Percentiles rank a stretch among this genome's conserved stretches.
These are phyloP conservation scores for Caenorhabditis afra DNA, from an alignment of 2,888 invertebrate genomes.

Conservation along the genomic window DNA sequence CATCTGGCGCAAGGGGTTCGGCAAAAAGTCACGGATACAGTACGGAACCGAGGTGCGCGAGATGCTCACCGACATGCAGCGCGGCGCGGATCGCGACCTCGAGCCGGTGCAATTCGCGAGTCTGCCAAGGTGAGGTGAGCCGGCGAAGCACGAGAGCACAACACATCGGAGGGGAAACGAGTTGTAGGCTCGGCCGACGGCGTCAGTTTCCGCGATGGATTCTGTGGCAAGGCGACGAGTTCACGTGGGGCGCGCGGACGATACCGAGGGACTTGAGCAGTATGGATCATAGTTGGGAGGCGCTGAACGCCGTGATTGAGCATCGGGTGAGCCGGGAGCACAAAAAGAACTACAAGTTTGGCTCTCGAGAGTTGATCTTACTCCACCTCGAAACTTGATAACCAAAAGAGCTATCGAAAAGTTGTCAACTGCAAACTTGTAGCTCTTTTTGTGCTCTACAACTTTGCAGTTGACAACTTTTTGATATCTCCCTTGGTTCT, in stretches of 20 bases:
- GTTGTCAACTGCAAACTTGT: not conserved
- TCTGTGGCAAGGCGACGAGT: constrained; percentile 63
- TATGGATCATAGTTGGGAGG: constrained; percentile 32
- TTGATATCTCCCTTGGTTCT: too few relatives aligned
- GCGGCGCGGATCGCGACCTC: constrained; percentile 48
- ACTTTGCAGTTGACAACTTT: not conserved
- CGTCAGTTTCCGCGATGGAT: constrained; percentile 57
- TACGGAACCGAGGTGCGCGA: constrained; percentile 55
- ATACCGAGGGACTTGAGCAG: constrained; percentile 51
- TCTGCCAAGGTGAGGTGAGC: constrained; percentile 58
- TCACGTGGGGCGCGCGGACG: constrained; percentile 55
- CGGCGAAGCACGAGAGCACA: constrained; percentile 1
- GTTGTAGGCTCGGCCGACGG: constrained; percentile 36
- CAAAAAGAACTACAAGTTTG: not conserved
- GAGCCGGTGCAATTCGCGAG: constrained; percentile 48
- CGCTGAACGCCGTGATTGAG: constrained; percentile 43
- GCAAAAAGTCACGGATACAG: constrained; percentile 61
- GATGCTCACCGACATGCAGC: constrained; percentile 55
- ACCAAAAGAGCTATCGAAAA: too few relatives aligned
- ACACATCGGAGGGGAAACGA: not conserved
- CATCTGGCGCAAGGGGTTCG: constrained; percentile 73
- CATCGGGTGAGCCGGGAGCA: constrained; percentile 39
- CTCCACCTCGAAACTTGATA: too few relatives aligned
- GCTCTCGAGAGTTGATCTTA: too few relatives aligned
- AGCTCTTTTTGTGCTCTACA: not conserved